Percentiles rank a stretch among this genome's conserved stretches.
phyloP scores from a whole-genome alignment of 1,140 invertebrate species.

The Thalassaphorura encarpata region DNA sequence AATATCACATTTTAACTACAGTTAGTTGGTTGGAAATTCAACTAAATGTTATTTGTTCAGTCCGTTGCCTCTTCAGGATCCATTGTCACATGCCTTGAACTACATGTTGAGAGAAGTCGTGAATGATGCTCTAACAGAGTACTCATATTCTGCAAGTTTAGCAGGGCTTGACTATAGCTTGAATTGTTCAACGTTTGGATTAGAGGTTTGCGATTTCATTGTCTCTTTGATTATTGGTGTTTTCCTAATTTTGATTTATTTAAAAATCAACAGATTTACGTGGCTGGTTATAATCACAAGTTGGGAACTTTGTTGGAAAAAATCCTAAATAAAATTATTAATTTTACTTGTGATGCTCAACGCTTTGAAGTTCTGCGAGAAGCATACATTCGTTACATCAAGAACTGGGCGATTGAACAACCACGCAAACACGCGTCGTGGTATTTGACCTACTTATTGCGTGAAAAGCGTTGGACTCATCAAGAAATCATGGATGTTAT shows the following conservation, averaged over 20 bases:
- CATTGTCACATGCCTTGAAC: slow-evolving; percentile 67
- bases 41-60: slow-evolving; percentile 42
- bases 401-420: slow-evolving; percentile 77
- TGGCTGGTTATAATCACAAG: slow-evolving; percentile 88
- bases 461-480: neutral
- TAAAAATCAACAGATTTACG: slow-evolving; percentile 65
- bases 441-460: neutral
- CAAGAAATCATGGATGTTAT: slow-evolving; percentile 37
- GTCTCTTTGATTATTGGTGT: neutral
- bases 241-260: slow-evolving; percentile 10
- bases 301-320: slow-evolving; percentile 74
- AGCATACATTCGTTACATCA: slow-evolving; percentile 49
- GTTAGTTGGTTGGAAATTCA: slow-evolving; percentile 13
- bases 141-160: slow-evolving; percentile 78
- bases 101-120: slow-evolving; percentile 73
- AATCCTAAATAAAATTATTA: slow-evolving; percentile 71
- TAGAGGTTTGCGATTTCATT: slow-evolving; percentile 6
- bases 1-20: neutral
- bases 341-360: slow-evolving; percentile 69
- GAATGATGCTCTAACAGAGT: slow-evolving; percentile 79
- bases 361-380: slow-evolving; percentile 87
- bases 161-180: slow-evolving; percentile 55
- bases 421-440: slow-evolving; percentile 71
- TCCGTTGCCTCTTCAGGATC: slow-evolving; percentile 75
- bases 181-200: slow-evolving; percentile 12